Conservation (phyloP, 2,888 invertebrate species). For the Acleris laterana region DNA sequence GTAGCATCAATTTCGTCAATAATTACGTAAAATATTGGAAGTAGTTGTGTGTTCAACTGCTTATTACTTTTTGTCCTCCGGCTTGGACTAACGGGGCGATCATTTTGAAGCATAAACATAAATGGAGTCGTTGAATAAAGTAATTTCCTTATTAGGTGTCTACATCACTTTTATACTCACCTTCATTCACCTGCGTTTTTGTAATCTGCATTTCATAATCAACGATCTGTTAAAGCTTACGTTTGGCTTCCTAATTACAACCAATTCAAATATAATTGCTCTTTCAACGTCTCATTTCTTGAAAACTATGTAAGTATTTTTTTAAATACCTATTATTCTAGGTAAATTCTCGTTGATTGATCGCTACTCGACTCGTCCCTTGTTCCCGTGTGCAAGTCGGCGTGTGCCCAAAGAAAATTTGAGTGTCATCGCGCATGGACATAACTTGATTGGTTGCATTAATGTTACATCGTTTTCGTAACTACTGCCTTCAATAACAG, state of each 20-base stretch:
- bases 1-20: constrained; percentile 66
- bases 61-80: constrained; percentile 70
- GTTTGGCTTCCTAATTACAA: too few relatives aligned
- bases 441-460: constrained; percentile 63
- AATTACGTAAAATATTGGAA: constrained; percentile 74
- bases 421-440: constrained; percentile 58
- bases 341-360: neutral
- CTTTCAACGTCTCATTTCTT: too few relatives aligned
- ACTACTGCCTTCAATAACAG: constrained; percentile 60
- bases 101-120: constrained; percentile 50
- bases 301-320: too few relatives aligned
- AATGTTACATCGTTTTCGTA: constrained; percentile 57
- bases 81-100: constrained; percentile 68
- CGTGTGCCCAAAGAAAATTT: constrained; percentile 65
- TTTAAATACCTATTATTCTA: too few relatives aligned
- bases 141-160: constrained; percentile 3
- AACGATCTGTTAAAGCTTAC: too few relatives aligned
- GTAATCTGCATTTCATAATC: too few relatives aligned
- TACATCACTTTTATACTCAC: constrained; percentile 10
- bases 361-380: constrained; percentile 22
- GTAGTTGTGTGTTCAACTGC: constrained; percentile 69
- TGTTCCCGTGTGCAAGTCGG: constrained; percentile 55
- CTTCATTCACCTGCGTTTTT: too few relatives aligned
- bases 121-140: constrained; percentile 49
- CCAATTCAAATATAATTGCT: too few relatives aligned